A percentile compares a stretch with the other conserved stretches of the same genome.
These are phyloP conservation scores for Albula glossodonta DNA, from an alignment of 2,113 vertebrate species.

Conservation along the genomic window DNA sequence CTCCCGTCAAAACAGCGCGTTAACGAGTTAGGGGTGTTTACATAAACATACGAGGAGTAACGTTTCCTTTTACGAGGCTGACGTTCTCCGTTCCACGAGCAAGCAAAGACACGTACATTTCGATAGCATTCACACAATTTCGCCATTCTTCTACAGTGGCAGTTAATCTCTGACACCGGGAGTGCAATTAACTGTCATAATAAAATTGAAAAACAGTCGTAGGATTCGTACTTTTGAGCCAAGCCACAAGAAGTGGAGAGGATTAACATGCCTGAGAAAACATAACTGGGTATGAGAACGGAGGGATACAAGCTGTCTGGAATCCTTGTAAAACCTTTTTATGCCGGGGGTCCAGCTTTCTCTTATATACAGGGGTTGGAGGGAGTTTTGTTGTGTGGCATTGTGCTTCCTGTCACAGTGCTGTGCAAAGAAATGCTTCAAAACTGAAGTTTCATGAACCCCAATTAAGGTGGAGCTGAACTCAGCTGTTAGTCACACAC, in stretches of 20 bases:
- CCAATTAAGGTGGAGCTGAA: too few relatives aligned
- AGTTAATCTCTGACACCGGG: constrained; percentile 45
- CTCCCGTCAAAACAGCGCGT: not conserved
- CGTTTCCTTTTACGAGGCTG: constrained; percentile 33
- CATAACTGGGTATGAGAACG: constrained; percentile 3
- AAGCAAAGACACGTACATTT: constrained; percentile 52
- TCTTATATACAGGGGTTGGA: not conserved
- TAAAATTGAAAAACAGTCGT: constrained; percentile 36
- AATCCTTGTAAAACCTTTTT: not conserved
- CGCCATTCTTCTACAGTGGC: constrained; percentile 31
- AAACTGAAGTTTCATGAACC: too few relatives aligned
- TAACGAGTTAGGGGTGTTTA: constrained; percentile 34
- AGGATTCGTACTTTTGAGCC: constrained; percentile 42
- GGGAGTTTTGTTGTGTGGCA: not conserved
- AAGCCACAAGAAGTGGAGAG: constrained; percentile 48
- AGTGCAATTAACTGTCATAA: constrained; percentile 48
- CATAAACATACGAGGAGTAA: constrained; percentile 41
- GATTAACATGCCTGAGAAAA: constrained; percentile 33
- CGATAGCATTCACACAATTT: constrained; percentile 29
- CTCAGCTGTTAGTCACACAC: not conserved
- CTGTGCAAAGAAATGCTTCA: too few relatives aligned
- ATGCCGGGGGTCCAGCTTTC: not conserved
- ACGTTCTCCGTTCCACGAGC: constrained; percentile 47
- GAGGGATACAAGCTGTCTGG: not conserved
- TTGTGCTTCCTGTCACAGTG: not conserved